A percentile compares a stretch with the other conserved stretches of the same genome.
Evolutionary conservation across 2,113 vertebrate species (phyloP).

Genomic region (Pleuronectes platessa): DNA sequence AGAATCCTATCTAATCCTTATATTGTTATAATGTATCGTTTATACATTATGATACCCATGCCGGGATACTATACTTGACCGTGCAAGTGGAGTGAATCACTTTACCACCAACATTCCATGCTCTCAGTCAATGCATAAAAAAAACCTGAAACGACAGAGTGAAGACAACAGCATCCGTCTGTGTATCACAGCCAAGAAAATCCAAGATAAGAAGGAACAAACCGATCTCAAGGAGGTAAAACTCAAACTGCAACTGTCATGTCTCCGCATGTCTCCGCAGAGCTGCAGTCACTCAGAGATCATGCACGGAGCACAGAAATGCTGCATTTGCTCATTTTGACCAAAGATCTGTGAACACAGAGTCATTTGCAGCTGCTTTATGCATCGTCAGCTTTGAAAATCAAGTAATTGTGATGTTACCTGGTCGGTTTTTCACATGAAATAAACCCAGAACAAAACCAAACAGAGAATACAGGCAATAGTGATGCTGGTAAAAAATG

Average conservation of each 20-base stretch:
- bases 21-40: no score
- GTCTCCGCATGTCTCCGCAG: not conserved
- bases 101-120: not conserved
- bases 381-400: conserved; percentile 10
- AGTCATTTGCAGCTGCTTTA: not conserved
- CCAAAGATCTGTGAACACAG: not conserved
- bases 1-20: no score
- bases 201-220: conserved; percentile 1
- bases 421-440: no score
- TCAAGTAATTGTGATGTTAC: not conserved
- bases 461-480: no score
- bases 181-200: not conserved
- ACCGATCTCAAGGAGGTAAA: conserved; percentile 8
- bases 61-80: no score
- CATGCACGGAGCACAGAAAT: not conserved
- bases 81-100: no score
- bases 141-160: not conserved
- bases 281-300: not conserved
- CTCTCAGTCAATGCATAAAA: not conserved
- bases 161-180: not conserved
- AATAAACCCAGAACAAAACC: no score
- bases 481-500: no score
- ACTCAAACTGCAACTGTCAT: not conserved
- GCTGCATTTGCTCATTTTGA: conserved; percentile 21
- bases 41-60: no score